Percentiles rank a stretch among this genome's conserved stretches.
Evolutionary conservation across 2,797 vertebrate species (phyloP).

Genomic region (Chloroceryle inda): DNA sequence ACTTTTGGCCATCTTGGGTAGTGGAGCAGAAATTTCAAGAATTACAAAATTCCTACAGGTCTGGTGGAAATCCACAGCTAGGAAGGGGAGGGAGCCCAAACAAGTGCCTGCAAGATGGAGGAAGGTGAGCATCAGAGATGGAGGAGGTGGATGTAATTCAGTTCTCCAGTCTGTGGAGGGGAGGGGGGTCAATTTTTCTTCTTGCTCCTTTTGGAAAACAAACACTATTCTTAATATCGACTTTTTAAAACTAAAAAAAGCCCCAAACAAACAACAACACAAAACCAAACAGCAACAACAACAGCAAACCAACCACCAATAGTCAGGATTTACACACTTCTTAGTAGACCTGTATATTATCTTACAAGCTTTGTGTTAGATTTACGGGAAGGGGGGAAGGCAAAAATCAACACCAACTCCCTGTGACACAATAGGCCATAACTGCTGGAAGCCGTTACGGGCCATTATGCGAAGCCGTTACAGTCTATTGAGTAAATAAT

Average conservation of each 20-base stretch:
- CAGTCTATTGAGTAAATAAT: slow-evolving; percentile 69
- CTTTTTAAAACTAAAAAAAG: not conserved
- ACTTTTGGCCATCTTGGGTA: not conserved
- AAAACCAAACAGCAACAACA: too few relatives aligned
- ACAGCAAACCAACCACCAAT: not conserved
- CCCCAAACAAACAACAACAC: too few relatives aligned
- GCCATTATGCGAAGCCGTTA: not conserved
- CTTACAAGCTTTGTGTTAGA: not conserved
- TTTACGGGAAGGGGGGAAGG: not conserved
- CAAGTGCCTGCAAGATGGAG: not conserved
- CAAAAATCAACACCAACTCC: not conserved
- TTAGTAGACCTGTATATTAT: not conserved
- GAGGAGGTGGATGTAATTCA: not conserved
- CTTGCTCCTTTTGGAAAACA: not conserved
- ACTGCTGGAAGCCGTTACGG: not conserved
- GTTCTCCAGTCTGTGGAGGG: not conserved
- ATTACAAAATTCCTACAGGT: not conserved
- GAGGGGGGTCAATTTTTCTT: not conserved
- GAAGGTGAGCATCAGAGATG: not conserved
- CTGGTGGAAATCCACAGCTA: not conserved
- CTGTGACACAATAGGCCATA: slow-evolving; percentile 6
- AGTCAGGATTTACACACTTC: not conserved
- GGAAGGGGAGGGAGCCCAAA: not conserved
- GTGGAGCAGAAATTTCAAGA: not conserved
- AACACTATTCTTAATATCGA: not conserved